phyloP scores from a whole-genome alignment of 1,140 invertebrate species.

The Homalodisca vitripennis region DNA sequence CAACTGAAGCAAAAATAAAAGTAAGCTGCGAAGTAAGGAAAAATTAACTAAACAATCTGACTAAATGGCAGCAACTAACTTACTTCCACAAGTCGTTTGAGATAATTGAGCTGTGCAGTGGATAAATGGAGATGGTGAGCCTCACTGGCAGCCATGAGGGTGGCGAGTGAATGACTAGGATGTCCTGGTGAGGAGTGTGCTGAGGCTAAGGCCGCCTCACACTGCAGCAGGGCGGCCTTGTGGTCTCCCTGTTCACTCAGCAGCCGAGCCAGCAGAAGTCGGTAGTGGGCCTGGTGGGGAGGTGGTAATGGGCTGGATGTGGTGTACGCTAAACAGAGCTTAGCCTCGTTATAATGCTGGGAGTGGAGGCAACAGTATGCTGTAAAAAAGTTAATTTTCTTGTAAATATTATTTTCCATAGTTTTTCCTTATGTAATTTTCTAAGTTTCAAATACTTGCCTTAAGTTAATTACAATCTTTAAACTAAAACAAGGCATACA shows the following conservation, averaged over 20 bases:
- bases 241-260: not conserved
- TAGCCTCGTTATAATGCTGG: not conserved
- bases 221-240: not conserved
- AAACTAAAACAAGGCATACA: not conserved
- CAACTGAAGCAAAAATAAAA: not conserved
- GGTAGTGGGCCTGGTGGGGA: not conserved
- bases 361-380: not conserved
- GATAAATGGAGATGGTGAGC: not conserved
- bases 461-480: not conserved
- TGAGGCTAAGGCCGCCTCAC: not conserved
- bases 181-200: not conserved
- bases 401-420: not conserved
- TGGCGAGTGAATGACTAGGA: not conserved
- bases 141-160: not conserved
- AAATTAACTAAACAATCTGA: not conserved
- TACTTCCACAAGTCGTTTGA: not conserved
- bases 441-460: not conserved
- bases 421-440: not conserved
- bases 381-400: not conserved
- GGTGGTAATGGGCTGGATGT: not conserved
- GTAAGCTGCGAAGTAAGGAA: not conserved
- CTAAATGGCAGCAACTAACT: not conserved
- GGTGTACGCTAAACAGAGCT: constrained; percentile 3
- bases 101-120: not conserved
- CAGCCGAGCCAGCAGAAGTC: not conserved